Evolutionary conservation across 2,113 vertebrate species (phyloP).

Genomic region (Pithys albifrons): DNA sequence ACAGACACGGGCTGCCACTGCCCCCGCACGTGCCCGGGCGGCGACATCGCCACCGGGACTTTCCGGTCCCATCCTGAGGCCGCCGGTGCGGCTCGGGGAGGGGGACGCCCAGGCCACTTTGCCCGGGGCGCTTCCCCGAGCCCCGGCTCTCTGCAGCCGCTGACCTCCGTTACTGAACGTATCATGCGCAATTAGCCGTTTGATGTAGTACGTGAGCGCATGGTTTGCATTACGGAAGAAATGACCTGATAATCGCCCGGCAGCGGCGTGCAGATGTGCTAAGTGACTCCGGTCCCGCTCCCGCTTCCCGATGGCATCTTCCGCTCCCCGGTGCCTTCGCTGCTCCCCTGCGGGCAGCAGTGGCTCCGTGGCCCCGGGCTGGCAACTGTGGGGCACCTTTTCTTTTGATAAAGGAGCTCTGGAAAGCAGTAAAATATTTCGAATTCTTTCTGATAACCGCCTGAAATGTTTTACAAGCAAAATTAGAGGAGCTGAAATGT

Average conservation of each 20-base stretch:
- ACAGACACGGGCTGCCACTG: background rate
- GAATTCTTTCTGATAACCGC: background rate
- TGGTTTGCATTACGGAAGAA: background rate
- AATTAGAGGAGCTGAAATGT: background rate
- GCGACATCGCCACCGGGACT: too few relatives aligned
- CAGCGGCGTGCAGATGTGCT: background rate
- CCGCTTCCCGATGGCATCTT: background rate
- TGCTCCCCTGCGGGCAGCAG: background rate
- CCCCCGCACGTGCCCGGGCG: accelerated
- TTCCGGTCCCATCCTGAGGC: background rate
- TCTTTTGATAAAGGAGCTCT: background rate
- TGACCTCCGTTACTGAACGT: background rate
- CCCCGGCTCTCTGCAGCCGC: background rate
- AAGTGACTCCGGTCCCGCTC: background rate
- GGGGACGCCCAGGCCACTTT: background rate
- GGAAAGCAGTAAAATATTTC: background rate
- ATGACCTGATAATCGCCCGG: background rate
- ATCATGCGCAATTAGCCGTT: background rate
- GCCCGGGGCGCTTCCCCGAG: background rate
- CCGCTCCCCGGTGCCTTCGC: background rate
- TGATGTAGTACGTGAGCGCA: background rate
- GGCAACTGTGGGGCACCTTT: background rate
- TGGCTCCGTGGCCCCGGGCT: background rate
- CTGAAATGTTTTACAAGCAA: background rate
- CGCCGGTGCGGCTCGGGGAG: background rate